A percentile compares a stretch with the other conserved stretches of the same genome.
phyloP scores from a whole-genome alignment of 2,888 invertebrate genomes.

The Emmelina monodactyla region DNA sequence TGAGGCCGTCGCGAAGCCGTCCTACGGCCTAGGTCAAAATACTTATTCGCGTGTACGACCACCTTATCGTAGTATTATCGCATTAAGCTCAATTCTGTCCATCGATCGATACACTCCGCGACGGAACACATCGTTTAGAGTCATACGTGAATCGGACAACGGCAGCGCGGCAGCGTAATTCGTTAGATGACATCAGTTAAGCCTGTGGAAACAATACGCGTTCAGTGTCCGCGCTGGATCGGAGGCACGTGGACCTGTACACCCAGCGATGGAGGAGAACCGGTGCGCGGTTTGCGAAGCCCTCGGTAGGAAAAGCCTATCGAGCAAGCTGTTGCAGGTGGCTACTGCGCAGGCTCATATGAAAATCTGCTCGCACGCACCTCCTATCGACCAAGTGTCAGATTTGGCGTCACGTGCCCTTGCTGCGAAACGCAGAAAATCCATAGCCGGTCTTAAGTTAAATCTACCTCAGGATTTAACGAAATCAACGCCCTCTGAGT shows the following conservation, averaged over 20 bases:
- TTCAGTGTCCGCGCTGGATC: constrained; percentile 57
- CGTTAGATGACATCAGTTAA: constrained; percentile 65
- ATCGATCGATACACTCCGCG: constrained; percentile 43
- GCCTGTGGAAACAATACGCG: constrained; percentile 50
- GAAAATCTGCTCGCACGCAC: constrained; percentile 43
- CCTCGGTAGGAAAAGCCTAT: constrained; percentile 48
- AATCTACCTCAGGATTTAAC: constrained; percentile 38
- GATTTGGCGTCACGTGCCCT: constrained; percentile 52
- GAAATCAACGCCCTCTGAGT: constrained; percentile 32
- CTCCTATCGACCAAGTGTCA: constrained; percentile 33
- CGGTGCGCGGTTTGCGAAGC: constrained; percentile 59
- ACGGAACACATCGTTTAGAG: not conserved
- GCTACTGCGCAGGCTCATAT: constrained; percentile 60
- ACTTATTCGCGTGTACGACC: constrained; percentile 60
- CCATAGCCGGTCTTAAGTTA: constrained; percentile 49
- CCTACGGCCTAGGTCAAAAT: constrained; percentile 52
- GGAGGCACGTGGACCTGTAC: constrained; percentile 50
- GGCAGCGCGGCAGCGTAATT: constrained; percentile 37
- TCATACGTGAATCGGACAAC: not conserved
- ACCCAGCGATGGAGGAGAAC: constrained; percentile 46
- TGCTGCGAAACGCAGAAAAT: constrained; percentile 56
- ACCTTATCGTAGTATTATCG: constrained; percentile 62
- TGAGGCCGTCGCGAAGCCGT: constrained; percentile 54
- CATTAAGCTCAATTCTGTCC: constrained; percentile 57
- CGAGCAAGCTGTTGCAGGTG: constrained; percentile 54